Percentiles rank a stretch among this genome's conserved stretches.
Conservation (phyloP, 2,888 invertebrate genomes). For the Coenonympha arcania region DNA sequence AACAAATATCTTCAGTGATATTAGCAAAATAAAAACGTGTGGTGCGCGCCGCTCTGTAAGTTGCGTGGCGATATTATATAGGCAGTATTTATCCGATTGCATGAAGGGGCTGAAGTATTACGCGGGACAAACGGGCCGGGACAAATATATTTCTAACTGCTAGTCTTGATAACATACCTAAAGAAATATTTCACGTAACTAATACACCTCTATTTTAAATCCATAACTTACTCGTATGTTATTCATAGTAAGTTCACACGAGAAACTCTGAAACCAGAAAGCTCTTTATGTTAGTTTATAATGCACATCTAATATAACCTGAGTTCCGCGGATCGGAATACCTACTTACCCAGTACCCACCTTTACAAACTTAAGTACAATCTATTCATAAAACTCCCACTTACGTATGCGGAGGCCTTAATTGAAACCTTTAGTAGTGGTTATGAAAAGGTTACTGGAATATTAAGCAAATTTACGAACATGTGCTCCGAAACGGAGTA, state of each 20-base stretch:
- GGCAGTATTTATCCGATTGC: too few relatives aligned
- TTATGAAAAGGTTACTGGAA: conserved; percentile 17
- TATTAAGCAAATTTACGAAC: conserved; percentile 18
- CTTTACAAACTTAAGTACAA: neutral
- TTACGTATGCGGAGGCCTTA: conserved; percentile 9
- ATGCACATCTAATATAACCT: conserved; percentile 9
- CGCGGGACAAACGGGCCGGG: too few relatives aligned
- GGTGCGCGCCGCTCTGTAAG: too few relatives aligned
- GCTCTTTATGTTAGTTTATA: conserved; percentile 4
- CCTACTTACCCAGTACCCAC: too few relatives aligned
- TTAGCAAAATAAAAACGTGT: too few relatives aligned
- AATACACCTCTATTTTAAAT: neutral
- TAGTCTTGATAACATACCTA: too few relatives aligned
- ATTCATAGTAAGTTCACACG: too few relatives aligned
- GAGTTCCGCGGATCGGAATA: conserved; percentile 6
- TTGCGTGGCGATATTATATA: too few relatives aligned
- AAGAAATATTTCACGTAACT: too few relatives aligned
- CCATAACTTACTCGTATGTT: neutral
- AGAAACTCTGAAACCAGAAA: neutral
- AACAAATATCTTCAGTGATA: too few relatives aligned
- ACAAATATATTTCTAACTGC: too few relatives aligned
- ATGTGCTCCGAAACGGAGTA: conserved; percentile 3
- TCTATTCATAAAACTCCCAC: conserved; percentile 15
- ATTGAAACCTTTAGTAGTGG: conserved; percentile 17
- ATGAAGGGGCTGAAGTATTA: too few relatives aligned